A percentile compares a stretch with the other conserved stretches of the same genome.
Evolutionary conservation across 2,113 vertebrate genomes (phyloP).

Genomic region (Lasiurus borealis): DNA sequence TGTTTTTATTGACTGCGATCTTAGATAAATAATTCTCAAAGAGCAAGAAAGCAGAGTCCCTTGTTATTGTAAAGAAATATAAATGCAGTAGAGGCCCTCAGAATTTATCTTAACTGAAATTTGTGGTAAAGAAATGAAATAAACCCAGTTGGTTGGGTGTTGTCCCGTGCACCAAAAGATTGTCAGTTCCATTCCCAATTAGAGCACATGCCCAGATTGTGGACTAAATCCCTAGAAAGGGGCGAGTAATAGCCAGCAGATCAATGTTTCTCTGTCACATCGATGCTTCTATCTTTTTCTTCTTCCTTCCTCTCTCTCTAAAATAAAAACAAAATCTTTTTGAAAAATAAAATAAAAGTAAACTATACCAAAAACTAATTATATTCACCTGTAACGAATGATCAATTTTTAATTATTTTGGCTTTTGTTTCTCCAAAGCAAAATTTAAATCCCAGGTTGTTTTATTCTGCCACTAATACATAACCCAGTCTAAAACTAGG

Average conservation of each 20-base stretch:
- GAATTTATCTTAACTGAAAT: neutral
- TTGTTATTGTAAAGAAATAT: constrained; percentile 13
- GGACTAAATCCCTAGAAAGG: no score
- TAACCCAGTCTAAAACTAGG: neutral
- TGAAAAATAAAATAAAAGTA: no score
- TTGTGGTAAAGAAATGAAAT: neutral
- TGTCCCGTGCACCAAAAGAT: neutral
- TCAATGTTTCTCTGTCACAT: neutral
- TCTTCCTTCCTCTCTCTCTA: no score
- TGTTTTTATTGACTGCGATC: neutral
- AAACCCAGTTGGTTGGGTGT: neutral
- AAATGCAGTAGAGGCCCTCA: neutral
- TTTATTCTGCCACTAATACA: constrained; percentile 20
- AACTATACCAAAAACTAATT: neutral
- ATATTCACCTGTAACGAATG: neutral
- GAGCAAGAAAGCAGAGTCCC: constrained; percentile 28
- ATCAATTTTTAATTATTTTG: constrained; percentile 15
- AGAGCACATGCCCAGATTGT: neutral
- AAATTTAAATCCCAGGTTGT: neutral
- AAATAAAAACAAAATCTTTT: no score
- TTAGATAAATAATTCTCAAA: constrained; percentile 20
- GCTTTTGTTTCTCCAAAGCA: constrained; percentile 17
- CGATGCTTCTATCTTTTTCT: no score
- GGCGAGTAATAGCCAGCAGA: neutral
- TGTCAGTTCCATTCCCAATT: neutral